phyloP scores from a whole-genome alignment of 1,140 invertebrate species.

The Helicoverpa zea region DNA sequence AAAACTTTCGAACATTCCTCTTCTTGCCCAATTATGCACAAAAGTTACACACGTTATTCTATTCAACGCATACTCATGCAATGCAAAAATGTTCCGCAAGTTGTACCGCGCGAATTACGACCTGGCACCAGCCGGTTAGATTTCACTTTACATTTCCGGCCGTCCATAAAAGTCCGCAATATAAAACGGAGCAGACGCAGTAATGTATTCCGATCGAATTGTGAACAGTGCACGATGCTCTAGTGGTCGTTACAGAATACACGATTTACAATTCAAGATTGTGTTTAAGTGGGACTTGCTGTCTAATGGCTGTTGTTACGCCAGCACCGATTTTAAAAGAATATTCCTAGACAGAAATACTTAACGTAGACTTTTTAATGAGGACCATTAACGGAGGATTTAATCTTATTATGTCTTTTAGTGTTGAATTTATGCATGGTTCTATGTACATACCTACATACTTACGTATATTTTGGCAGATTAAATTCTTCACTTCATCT shows the following conservation, averaged over 20 bases:
- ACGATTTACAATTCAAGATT: conserved; percentile 52
- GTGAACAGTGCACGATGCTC: conserved; percentile 43
- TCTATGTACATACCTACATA: too few species aligned
- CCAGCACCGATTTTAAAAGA: neutral
- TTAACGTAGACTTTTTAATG: conserved; percentile 6
- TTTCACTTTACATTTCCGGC: conserved; percentile 52
- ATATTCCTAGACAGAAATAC: conserved; percentile 6
- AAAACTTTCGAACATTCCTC: neutral
- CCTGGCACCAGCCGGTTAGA: conserved; percentile 41
- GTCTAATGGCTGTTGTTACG: conserved; percentile 39
- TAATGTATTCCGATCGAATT: conserved; percentile 54
- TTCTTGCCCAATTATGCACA: neutral
- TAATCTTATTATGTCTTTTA: neutral
- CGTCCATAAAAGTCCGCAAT: conserved; percentile 52
- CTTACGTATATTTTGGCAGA: too few species aligned
- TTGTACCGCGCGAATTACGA: conserved; percentile 31
- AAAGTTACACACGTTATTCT: conserved; percentile 15
- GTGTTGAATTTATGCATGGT: too few species aligned
- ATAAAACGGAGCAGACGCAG: conserved; percentile 47
- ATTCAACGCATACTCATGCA: neutral
- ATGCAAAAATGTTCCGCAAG: conserved; percentile 6
- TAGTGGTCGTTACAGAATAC: conserved; percentile 44
- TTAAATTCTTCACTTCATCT: neutral
- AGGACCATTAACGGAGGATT: neutral
- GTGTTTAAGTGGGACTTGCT: conserved; percentile 45